Base-by-base conservation (phyloP, 2,888 invertebrate species). In the Thyatira batis region DNA sequence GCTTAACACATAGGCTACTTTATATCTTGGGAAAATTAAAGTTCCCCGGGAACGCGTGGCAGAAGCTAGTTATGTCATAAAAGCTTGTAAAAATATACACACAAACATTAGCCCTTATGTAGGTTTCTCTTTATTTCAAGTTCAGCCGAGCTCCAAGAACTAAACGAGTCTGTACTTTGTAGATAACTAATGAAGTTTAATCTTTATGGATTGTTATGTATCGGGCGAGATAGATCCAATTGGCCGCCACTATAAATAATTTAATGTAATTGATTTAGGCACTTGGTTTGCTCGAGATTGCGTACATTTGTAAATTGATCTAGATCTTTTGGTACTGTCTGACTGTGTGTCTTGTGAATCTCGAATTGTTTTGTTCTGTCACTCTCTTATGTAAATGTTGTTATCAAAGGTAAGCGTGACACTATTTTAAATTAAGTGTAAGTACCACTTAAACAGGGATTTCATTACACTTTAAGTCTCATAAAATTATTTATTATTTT, bases 121-220 rank as follows among this genome's bases (percentile, higher is more conserved):
- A 4, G 23, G 23, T 23, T 23, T 6, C 23, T 23, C 6, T 23
- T 10, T n/a, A n/a, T 25, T 21, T 17, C 13, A 45, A 17, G 13
- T 45, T 17, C 20, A 17, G 10, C 20, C 45, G 20, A 45, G 3
- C 27, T 44, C 23, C 6, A 53, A 57, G 3, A 23, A 23, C 23
- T 52, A 62, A 58, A 58, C 71, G 73, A 73, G 73, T 72, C 60
- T 71, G 50, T 39, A 73, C 73, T 72, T 61, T 71, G 50, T 39
- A 71, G 75, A 75, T 75, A 76, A 73, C 60, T 67, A 74, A 75
- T 71, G 4, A 65, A 71, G 58, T 65, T 56, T 60, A 61, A 67
- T 63, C 57, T 61, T 49, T 57, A 50, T 30, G 30, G 30, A 30
- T 30, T 30, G 30, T 30, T 30, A 30, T 11, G 30, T 30, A n/a